Evolutionary conservation across 2,797 vertebrate species (phyloP).

Genomic region (Somateria mollissima): DNA sequence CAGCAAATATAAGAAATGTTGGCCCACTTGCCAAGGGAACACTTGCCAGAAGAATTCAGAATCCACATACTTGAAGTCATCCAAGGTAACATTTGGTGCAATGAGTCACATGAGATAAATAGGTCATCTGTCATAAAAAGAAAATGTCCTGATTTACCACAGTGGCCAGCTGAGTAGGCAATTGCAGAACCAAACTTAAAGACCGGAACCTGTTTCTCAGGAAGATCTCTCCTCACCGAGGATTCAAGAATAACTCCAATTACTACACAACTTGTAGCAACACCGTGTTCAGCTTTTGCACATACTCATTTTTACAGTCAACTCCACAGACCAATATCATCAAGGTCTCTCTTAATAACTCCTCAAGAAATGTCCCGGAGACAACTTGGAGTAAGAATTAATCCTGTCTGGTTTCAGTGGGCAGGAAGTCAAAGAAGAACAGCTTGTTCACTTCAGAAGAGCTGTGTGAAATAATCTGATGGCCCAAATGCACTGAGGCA

Average conservation of each 20-base stretch:
- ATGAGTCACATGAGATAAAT: constrained; percentile 15
- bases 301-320: neutral
- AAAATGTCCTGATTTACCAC: neutral
- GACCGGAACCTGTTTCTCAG: neutral
- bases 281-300: neutral
- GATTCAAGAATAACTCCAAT: neutral
- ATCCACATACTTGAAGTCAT: constrained; percentile 43
- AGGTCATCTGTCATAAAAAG: neutral
- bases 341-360: neutral
- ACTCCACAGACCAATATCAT: neutral
- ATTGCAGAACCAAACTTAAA: neutral
- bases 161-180: neutral
- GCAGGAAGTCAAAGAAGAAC: constrained; percentile 31
- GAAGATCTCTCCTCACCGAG: neutral
- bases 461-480: neutral
- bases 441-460: constrained; percentile 17
- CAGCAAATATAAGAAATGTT: neutral
- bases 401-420: constrained; percentile 15
- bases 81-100: neutral
- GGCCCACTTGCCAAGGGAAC: neutral
- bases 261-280: neutral
- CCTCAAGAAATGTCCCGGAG: neutral
- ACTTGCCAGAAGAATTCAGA: neutral
- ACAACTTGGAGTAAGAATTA: neutral
- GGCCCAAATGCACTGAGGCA: neutral